phyloP scores from a whole-genome alignment of 2,113 vertebrate genomes.

The Sturnus vulgaris region DNA sequence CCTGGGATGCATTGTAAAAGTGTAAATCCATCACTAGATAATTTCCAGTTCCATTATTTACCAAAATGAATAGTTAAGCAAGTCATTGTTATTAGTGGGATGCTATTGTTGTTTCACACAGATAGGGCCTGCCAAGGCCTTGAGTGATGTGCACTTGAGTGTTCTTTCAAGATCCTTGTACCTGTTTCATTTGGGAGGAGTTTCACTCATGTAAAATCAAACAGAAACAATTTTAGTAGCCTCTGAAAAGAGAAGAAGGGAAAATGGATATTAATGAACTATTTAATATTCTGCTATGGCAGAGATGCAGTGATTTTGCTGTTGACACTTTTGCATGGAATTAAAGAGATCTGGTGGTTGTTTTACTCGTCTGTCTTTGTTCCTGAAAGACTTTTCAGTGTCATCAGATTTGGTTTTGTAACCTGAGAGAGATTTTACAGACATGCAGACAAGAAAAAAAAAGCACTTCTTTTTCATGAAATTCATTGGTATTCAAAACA shows the following conservation, averaged over 20 bases:
- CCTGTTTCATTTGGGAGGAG: slow-evolving; percentile 65
- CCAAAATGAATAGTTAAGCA: slow-evolving; percentile 65
- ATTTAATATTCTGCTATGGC: slow-evolving; percentile 61
- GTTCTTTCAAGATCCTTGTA: slow-evolving; percentile 65
- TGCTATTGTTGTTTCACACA: slow-evolving; percentile 48
- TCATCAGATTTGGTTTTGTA: slow-evolving; percentile 58
- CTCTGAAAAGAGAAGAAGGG: slow-evolving; percentile 59
- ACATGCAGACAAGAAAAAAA: slow-evolving; percentile 39
- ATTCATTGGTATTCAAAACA: slow-evolving; percentile 54
- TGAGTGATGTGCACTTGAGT: slow-evolving; percentile 63
- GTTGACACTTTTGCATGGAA: slow-evolving; percentile 66
- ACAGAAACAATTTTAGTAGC: slow-evolving; percentile 66
- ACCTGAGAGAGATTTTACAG: slow-evolving; percentile 52
- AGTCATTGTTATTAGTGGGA: slow-evolving; percentile 57
- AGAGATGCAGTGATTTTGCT: slow-evolving; percentile 64
- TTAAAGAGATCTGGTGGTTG: slow-evolving; percentile 59
- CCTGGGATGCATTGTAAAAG: slow-evolving; percentile 25
- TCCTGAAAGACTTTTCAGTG: slow-evolving; percentile 65
- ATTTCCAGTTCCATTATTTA: slow-evolving; percentile 68
- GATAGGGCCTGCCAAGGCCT: slow-evolving; percentile 54
- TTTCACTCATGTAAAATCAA: slow-evolving; percentile 65
- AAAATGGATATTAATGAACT: slow-evolving; percentile 69
- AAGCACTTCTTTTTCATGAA: neutral
- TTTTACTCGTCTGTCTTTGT: slow-evolving; percentile 56
- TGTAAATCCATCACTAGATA: slow-evolving; percentile 65